Evolutionary conservation across 2,113 vertebrate species (phyloP).

Genomic region (Cranoglanis bouderius): DNA sequence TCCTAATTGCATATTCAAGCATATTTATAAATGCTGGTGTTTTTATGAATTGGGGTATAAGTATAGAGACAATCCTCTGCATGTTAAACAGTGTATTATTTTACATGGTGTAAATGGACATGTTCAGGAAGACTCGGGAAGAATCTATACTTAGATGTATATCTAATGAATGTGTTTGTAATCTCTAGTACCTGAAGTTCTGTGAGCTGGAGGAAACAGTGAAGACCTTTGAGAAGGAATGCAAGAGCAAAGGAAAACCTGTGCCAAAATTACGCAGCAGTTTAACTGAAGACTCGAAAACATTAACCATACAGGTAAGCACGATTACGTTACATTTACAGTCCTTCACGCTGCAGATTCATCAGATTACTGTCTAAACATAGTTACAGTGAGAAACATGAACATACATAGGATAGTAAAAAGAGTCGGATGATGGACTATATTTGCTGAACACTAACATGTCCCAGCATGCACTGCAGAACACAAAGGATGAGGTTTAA

Average conservation of each 20-base stretch:
- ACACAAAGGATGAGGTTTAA: not conserved
- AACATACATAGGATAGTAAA: not conserved
- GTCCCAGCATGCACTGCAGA: not conserved
- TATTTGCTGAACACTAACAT: not conserved
- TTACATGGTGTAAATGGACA: not conserved
- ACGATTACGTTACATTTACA: not conserved
- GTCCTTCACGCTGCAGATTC: not conserved
- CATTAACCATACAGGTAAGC: constrained; percentile 78
- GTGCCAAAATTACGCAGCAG: constrained; percentile 72
- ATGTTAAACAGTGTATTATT: not conserved
- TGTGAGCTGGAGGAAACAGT: constrained; percentile 87
- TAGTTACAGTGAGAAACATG: not conserved
- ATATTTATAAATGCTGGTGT: not conserved
- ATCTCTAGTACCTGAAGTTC: constrained; percentile 86
- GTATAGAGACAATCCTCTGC: not conserved
- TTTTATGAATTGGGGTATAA: not conserved
- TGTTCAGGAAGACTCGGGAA: too few relatives aligned
- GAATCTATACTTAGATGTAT: too few relatives aligned
- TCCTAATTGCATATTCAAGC: not conserved
- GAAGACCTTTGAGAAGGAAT: constrained; percentile 85
- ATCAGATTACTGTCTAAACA: not conserved
- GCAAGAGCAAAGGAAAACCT: constrained; percentile 85
- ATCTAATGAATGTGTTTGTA: not conserved
- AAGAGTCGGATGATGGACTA: not conserved
- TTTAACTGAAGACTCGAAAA: constrained; percentile 71